These are phyloP conservation scores for Epinotia ramella DNA, from an alignment of 2,888 invertebrate species.

Conservation along the genomic window DNA sequence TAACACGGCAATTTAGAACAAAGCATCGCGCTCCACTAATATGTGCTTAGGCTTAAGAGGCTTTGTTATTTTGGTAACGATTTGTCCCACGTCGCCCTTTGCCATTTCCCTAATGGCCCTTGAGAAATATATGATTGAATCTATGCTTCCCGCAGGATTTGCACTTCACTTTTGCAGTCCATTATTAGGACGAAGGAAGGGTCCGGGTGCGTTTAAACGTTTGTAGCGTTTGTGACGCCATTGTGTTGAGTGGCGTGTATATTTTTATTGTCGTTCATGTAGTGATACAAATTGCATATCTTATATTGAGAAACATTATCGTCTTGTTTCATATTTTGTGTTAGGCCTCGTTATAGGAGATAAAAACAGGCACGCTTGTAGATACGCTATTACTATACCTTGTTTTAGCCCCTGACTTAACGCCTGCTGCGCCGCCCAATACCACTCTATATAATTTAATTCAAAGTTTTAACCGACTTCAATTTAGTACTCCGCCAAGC, in stretches of 20 bases:
- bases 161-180: conserved; percentile 47
- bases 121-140: conserved; percentile 59
- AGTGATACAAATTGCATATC: not conserved
- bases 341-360: no score
- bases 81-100: conserved; percentile 56
- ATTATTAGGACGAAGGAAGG: conserved; percentile 27
- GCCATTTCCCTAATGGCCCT: conserved; percentile 60
- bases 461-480: no score
- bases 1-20: conserved; percentile 60
- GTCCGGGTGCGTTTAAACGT: conserved; percentile 37
- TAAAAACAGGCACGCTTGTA: no score
- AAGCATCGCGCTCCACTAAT: conserved; percentile 56
- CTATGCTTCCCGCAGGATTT: conserved; percentile 48
- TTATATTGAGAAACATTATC: not conserved
- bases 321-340: no score
- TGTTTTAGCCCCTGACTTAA: no score
- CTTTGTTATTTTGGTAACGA: conserved; percentile 63
- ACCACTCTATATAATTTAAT: no score
- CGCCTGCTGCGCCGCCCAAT: no score
- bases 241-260: conserved; percentile 15
- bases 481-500: no score
- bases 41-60: conserved; percentile 54
- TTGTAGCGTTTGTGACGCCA: conserved; percentile 37
- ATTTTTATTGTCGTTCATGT: conserved; percentile 13
- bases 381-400: no score